Evolutionary conservation across 2,113 vertebrate species (phyloP), one percentile per base, ranked within the genome.

Genomic region (Megaceryle maxima): DNA sequence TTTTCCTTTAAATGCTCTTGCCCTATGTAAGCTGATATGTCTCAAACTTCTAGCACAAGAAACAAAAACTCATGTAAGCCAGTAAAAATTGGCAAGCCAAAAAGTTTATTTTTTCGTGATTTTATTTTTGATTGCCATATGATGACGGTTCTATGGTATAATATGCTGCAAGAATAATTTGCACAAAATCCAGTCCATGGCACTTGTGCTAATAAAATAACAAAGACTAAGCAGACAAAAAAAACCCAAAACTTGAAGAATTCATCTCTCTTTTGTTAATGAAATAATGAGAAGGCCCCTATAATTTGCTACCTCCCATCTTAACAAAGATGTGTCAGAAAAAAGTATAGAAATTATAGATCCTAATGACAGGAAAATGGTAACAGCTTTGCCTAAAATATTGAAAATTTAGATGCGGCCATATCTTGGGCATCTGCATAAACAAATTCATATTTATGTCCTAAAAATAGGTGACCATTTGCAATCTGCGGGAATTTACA

Each of bases 31-130:
- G 83, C 85, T 37, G 46, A 6, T 80, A 37, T 87, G 57, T 60
- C 48, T 83, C 48, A 87, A 93, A 50, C 22, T 50, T 50, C 48
- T 50, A 50, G 48, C 55, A 94, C 53, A 85, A 85, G 78, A 72
- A 64, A 88, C 41, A 90, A 79, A 94, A 95, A 90, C 92, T 64
- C 76, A 57, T 80, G 72, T 73, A 83, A 97, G 44, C 86, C 96
- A 97, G 93, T 90, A 98, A 97, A 97, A 87, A 96, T 22, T 90
- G 91, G 93, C 94, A 98, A 97, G 94, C 63, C 94, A 96, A 96
- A 91, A 96, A 59, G 57, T 91, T 97, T 78, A 88, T 96, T 97
- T 97, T 90, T 67, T 95, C 0, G 88, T 16, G 37, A 43, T 87
- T 97, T 97, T 96, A 94, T 97, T 96, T 97, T 86, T 80, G 88